A percentile compares a stretch with the other conserved stretches of the same genome.
Conservation (phyloP, 2,888 invertebrate genomes). For the Phoenoteleia sp. region DNA sequence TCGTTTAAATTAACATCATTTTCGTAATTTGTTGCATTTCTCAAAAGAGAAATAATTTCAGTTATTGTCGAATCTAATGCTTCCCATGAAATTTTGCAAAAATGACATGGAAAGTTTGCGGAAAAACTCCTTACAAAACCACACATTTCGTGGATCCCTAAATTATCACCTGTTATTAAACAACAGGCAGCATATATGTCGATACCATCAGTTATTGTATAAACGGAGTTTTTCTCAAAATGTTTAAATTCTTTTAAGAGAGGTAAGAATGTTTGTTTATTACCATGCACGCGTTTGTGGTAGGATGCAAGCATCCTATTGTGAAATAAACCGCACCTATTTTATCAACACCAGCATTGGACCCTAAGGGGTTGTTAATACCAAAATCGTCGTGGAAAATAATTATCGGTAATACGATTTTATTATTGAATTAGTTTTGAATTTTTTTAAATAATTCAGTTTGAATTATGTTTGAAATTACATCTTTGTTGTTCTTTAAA, state of each 20-base stretch:
- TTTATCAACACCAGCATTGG: slow-evolving; percentile 59
- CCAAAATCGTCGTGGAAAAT: slow-evolving; percentile 67
- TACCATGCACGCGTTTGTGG: no score
- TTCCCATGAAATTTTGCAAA: not conserved
- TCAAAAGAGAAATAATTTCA: not conserved
- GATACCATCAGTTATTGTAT: not conserved
- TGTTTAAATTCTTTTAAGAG: not conserved
- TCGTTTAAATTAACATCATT: slow-evolving; percentile 37
- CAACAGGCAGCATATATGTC: not conserved
- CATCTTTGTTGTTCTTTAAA: not conserved
- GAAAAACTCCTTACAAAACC: not conserved
- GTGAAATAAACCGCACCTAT: slow-evolving; percentile 65
- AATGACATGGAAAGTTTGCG: slow-evolving; percentile 2
- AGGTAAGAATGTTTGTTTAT: not conserved
- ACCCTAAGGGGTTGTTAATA: slow-evolving; percentile 63
- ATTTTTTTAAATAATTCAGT: slow-evolving; percentile 18
- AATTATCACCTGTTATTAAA: not conserved
- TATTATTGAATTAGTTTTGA: not conserved
- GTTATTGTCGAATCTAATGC: not conserved
- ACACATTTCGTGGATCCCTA: not conserved
- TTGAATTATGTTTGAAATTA: slow-evolving; percentile 54
- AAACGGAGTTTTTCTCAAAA: not conserved
- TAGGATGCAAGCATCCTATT: no score
- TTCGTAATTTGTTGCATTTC: slow-evolving; percentile 18
- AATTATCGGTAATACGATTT: slow-evolving; percentile 42